Conservation (phyloP, 2,888 invertebrate genomes). For the Troglohyphantes excavatus region DNA sequence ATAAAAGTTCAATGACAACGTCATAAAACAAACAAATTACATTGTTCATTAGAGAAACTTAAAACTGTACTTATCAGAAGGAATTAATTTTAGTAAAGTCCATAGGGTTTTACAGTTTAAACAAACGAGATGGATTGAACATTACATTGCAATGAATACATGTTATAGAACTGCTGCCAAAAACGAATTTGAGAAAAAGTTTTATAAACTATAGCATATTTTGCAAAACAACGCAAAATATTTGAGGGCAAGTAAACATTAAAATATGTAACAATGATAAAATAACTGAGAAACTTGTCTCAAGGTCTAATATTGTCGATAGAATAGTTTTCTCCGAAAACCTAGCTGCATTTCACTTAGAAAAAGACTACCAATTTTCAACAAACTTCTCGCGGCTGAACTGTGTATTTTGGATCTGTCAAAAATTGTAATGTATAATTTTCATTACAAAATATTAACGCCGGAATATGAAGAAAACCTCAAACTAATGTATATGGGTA, state of each 20-base stretch:
- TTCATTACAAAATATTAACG: slow-evolving; percentile 79
- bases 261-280: slow-evolving; percentile 71
- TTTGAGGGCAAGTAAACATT: slow-evolving; percentile 81
- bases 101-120: slow-evolving; percentile 74
- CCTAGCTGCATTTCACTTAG: slow-evolving; percentile 48
- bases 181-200: slow-evolving; percentile 81
- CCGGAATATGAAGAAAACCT: slow-evolving; percentile 79
- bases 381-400: slow-evolving; percentile 80
- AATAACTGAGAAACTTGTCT: slow-evolving; percentile 29
- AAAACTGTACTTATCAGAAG: neutral
- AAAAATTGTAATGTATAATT: slow-evolving; percentile 81
- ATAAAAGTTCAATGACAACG: neutral
- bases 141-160: slow-evolving; percentile 79
- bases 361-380: slow-evolving; percentile 77
- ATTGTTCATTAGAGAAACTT: slow-evolving; percentile 8
- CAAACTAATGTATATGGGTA: slow-evolving; percentile 81
- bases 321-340: slow-evolving; percentile 46
- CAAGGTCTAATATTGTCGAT: slow-evolving; percentile 69
- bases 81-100: slow-evolving; percentile 63
- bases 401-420: slow-evolving; percentile 43
- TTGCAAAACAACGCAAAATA: slow-evolving; percentile 82
- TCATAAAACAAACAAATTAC: neutral
- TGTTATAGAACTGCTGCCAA: slow-evolving; percentile 79
- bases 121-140: slow-evolving; percentile 39
- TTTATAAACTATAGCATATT: slow-evolving; percentile 82